These are phyloP conservation scores for Lacerta viridis DNA, from an alignment of 2,797 vertebrate species.

Conservation along the genomic window DNA sequence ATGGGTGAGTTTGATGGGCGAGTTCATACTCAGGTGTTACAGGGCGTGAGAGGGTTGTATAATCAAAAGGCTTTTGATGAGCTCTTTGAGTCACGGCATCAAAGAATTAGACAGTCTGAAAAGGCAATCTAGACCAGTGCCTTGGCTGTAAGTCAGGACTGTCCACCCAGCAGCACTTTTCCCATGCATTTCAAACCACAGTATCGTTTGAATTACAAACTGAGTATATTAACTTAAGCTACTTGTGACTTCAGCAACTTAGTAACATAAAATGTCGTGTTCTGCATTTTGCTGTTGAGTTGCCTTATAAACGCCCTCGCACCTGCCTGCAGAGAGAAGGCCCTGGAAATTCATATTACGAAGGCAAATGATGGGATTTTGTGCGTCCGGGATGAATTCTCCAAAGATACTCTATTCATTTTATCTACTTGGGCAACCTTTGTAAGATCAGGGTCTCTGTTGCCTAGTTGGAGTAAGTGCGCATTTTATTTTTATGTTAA, in stretches of 20 bases:
- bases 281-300: neutral
- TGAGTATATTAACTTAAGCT: neutral
- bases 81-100: neutral
- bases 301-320: neutral
- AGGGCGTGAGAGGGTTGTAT: neutral
- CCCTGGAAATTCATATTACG: neutral
- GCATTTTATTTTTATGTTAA: neutral
- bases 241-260: conserved; percentile 1
- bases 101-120: neutral
- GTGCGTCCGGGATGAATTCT: neutral
- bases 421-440: neutral
- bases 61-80: neutral
- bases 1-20: no score
- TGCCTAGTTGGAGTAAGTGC: neutral
- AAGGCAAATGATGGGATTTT: neutral
- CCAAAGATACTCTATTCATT: neutral
- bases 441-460: neutral
- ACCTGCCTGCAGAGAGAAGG: neutral
- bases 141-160: neutral
- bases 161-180: neutral
- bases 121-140: neutral
- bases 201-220: neutral
- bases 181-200: no score
- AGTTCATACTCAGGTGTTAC: neutral
- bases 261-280: neutral